A percentile compares a stretch with the other conserved stretches of the same genome.
phyloP scores from a whole-genome alignment of 2,888 invertebrate genomes.

The Tuberolachnus salignus region DNA sequence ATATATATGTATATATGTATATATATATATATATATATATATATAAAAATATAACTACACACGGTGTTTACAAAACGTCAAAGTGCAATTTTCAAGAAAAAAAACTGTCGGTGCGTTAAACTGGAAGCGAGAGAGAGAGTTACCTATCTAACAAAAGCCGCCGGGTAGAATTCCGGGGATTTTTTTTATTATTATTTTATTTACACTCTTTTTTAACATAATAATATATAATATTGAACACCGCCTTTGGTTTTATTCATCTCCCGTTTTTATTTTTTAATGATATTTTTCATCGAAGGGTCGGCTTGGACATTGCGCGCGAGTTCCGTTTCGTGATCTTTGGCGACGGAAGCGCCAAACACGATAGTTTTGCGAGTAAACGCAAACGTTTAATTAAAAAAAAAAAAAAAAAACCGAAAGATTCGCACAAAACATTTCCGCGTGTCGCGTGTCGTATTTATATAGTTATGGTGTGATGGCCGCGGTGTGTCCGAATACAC shows the following conservation, averaged over 20 bases:
- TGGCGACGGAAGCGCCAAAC: too few species aligned
- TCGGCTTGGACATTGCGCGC: neutral
- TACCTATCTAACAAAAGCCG: neutral
- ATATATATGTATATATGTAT: too few species aligned
- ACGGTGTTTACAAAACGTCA: neutral
- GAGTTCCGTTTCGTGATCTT: slow-evolving; percentile 1
- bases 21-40: too few species aligned
- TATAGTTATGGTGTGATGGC: too few species aligned
- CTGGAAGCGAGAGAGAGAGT: neutral
- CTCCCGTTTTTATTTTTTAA: neutral
- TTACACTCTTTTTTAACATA: neutral
- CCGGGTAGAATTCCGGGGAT: neutral
- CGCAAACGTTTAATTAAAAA: neutral
- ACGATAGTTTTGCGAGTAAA: neutral
- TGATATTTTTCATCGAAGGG: neutral
- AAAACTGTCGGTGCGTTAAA: slow-evolving; percentile 31
- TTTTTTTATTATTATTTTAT: too few species aligned
- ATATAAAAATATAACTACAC: too few species aligned
- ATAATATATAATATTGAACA: too few species aligned
- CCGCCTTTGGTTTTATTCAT: neutral
- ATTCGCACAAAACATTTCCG: slow-evolving; percentile 48
- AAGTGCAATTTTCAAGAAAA: slow-evolving; percentile 15
- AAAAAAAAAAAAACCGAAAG: neutral
- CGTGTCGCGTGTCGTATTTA: slow-evolving; percentile 38
- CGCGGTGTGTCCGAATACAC: too few species aligned